A percentile compares a stretch with the other conserved stretches of the same genome.
Conservation (phyloP, 1,140 invertebrate species). For the Magallana angulata region DNA sequence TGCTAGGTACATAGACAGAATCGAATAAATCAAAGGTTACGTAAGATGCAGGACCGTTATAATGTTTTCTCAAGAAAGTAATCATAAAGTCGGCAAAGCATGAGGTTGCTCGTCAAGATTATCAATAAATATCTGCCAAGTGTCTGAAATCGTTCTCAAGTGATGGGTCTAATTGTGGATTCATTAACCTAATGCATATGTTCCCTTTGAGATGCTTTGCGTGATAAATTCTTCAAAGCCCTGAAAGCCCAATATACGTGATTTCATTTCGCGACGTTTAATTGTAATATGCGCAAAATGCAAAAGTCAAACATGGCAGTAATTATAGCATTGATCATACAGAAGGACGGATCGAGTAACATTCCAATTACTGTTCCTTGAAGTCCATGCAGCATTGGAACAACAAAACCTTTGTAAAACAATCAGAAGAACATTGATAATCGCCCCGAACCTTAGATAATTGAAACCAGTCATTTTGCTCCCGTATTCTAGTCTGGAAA, state of each 20-base stretch:
- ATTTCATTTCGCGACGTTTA: constrained; percentile 6
- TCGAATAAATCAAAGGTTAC: neutral
- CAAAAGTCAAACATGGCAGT: constrained; percentile 13
- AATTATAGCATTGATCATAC: neutral
- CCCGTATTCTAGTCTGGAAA: too few relatives aligned
- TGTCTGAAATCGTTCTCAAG: neutral
- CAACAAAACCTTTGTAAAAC: neutral
- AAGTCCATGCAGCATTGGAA: neutral
- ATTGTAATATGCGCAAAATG: constrained; percentile 18
- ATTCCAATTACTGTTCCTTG: neutral
- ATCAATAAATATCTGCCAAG: constrained; percentile 22
- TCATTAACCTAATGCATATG: constrained; percentile 17
- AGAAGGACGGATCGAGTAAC: neutral
- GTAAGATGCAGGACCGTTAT: neutral
- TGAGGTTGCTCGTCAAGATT: neutral
- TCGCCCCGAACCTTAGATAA: neutral
- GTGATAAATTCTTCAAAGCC: constrained; percentile 16
- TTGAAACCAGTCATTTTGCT: too few relatives aligned
- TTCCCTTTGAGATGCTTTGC: neutral
- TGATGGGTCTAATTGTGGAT: neutral
- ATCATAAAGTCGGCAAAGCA: constrained; percentile 14
- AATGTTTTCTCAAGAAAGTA: neutral
- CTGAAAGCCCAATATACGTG: neutral
- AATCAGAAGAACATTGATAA: neutral
- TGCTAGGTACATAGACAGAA: neutral